Conservation (phyloP, 64 coral and sea anemone genomes). For the Catalaphyllia jardinei region DNA sequence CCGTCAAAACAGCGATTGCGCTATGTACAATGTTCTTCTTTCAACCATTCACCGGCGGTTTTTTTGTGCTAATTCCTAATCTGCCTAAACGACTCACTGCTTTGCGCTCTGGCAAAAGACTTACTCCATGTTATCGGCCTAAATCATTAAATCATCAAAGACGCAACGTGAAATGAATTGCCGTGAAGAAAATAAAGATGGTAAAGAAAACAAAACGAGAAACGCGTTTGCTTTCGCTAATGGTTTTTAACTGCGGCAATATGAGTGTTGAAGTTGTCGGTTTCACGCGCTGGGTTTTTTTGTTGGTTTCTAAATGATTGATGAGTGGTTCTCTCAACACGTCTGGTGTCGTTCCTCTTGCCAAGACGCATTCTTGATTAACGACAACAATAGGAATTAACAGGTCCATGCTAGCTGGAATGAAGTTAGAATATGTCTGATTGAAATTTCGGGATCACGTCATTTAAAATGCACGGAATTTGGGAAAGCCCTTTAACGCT, state of each 20-base stretch:
- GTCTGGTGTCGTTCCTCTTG: background rate
- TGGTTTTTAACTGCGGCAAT: constrained; percentile 14
- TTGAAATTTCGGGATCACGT: constrained; percentile 6
- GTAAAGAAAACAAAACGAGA: constrained; percentile 26
- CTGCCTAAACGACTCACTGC: constrained; percentile 50
- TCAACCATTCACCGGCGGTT: constrained; percentile 15
- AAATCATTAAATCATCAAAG: constrained; percentile 45
- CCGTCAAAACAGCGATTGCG: constrained; percentile 25
- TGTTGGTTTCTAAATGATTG: constrained; percentile 47
- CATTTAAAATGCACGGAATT: constrained; percentile 20
- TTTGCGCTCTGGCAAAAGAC: constrained; percentile 15
- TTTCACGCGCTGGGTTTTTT: background rate
- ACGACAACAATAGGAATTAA: constrained; percentile 39
- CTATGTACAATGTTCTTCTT: background rate
- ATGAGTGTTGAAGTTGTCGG: constrained; percentile 2
- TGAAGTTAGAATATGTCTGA: background rate
- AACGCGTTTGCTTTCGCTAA: background rate
- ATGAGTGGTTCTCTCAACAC: constrained; percentile 35
- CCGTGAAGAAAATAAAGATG: background rate
- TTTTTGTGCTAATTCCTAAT: constrained; percentile 40
- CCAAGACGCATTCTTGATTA: constrained; percentile 31
- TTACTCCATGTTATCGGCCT: constrained; percentile 44
- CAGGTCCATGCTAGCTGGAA: constrained; percentile 8
- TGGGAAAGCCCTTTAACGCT: background rate
- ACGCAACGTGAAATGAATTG: constrained; percentile 26